These are phyloP conservation scores for Hypotaenidia philippensis DNA, from an alignment of 2,797 vertebrate genomes.

Conservation along the genomic window DNA sequence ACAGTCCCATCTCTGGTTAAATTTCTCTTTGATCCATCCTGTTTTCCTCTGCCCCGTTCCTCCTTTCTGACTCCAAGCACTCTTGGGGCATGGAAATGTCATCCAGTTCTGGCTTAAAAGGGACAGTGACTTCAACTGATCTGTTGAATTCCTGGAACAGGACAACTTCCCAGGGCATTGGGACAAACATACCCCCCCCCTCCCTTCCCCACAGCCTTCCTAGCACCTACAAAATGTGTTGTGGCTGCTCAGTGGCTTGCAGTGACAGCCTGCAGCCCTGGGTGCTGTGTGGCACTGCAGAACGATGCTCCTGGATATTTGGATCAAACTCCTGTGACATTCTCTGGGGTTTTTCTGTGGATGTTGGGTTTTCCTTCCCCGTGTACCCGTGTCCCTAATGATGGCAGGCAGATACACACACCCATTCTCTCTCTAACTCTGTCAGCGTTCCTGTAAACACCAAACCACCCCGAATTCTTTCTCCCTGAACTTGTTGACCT, in stretches of 20 bases:
- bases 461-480: background rate
- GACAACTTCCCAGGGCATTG: accelerated
- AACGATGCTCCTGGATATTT: background rate
- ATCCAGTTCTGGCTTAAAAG: background rate
- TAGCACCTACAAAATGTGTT: background rate
- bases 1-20: background rate
- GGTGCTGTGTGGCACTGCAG: background rate
- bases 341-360: background rate
- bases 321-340: background rate
- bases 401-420: no score
- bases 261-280: accelerated
- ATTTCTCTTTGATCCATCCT: background rate
- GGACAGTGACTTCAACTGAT: accelerated
- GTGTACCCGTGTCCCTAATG: accelerated
- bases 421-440: accelerated
- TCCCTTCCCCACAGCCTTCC: background rate
- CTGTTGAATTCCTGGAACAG: background rate
- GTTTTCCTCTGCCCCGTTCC: background rate
- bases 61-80: background rate
- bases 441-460: background rate
- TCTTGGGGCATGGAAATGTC: background rate
- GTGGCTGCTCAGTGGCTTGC: background rate
- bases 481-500: background rate
- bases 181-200: background rate
- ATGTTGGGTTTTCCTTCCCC: background rate